phyloP scores from a whole-genome alignment of 2,113 vertebrate species.

The Coregonus clupeaformis region DNA sequence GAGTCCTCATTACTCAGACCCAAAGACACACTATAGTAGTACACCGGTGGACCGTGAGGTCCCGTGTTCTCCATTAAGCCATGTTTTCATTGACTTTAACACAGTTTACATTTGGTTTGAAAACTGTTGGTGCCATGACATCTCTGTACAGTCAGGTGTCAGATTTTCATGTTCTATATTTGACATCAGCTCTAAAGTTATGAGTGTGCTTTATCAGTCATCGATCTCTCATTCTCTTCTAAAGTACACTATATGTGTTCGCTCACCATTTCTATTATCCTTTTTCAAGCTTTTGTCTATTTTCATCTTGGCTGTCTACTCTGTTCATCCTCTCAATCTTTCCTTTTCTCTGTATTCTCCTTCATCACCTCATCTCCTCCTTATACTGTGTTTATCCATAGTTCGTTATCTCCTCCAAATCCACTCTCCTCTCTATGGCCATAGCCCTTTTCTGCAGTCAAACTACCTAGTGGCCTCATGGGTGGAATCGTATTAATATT shows the following conservation, averaged over 20 bases:
- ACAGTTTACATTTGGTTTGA: constrained; percentile 32
- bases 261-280: background rate
- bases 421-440: background rate
- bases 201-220: too few relatives aligned
- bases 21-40: constrained; percentile 59
- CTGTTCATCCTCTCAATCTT: background rate
- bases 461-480: background rate
- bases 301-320: too few relatives aligned
- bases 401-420: background rate
- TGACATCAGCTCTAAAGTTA: too few relatives aligned
- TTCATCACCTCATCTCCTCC: background rate
- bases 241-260: background rate
- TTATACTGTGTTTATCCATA: background rate
- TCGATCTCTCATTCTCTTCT: too few relatives aligned
- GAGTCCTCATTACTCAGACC: constrained; percentile 59
- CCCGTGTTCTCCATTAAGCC: constrained; percentile 39
- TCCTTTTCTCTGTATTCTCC: background rate
- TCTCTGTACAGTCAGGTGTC: constrained; percentile 28
- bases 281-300: background rate
- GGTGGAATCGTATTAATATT: background rate
- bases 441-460: background rate
- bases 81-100: constrained; percentile 38
- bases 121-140: background rate
- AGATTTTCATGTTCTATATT: constrained; percentile 9
- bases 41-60: constrained; percentile 46